Evolutionary conservation across 2,888 invertebrate species (phyloP).

Genomic region (Malthinus seriepunctatus): DNA sequence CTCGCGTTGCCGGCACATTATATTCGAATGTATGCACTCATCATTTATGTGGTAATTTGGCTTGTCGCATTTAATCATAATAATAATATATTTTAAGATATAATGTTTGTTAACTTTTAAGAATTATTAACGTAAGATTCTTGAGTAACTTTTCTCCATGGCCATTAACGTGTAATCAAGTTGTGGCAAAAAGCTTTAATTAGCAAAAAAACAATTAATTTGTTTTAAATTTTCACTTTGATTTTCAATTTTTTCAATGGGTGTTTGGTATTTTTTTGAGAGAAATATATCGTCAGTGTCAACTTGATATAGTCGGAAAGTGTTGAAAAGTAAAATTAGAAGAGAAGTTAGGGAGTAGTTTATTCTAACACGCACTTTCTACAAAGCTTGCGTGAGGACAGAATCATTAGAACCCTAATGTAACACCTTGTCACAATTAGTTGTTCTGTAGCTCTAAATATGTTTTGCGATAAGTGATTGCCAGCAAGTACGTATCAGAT

Average conservation of each 20-base stretch:
- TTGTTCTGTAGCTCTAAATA: conserved; percentile 42
- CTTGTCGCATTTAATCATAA: conserved; percentile 38
- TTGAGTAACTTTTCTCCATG: not conserved
- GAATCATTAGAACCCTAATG: conserved; percentile 47
- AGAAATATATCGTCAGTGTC: not conserved
- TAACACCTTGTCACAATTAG: conserved; percentile 50
- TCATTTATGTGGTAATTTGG: conserved; percentile 39
- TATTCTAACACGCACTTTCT: conserved; percentile 31
- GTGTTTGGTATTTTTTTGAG: too few relatives aligned
- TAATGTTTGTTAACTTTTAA: conserved; percentile 2
- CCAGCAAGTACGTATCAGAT: conserved; percentile 34
- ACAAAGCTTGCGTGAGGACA: conserved; percentile 42
- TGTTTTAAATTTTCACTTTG: too few relatives aligned
- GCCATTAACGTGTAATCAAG: not conserved
- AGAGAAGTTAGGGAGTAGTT: not conserved
- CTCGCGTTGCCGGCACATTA: conserved; percentile 30
- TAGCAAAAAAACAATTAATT: not conserved
- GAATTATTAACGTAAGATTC: not conserved
- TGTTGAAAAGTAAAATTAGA: conserved; percentile 5
- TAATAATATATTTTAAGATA: conserved; percentile 29
- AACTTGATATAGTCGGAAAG: not conserved
- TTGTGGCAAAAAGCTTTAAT: not conserved
- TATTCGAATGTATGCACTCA: conserved; percentile 37
- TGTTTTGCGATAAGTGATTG: conserved; percentile 40
- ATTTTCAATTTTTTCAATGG: too few relatives aligned